A percentile compares a stretch with the other conserved stretches of the same genome.
Conservation (phyloP, 2,888 invertebrate species). For the Saturnia pavonia region DNA sequence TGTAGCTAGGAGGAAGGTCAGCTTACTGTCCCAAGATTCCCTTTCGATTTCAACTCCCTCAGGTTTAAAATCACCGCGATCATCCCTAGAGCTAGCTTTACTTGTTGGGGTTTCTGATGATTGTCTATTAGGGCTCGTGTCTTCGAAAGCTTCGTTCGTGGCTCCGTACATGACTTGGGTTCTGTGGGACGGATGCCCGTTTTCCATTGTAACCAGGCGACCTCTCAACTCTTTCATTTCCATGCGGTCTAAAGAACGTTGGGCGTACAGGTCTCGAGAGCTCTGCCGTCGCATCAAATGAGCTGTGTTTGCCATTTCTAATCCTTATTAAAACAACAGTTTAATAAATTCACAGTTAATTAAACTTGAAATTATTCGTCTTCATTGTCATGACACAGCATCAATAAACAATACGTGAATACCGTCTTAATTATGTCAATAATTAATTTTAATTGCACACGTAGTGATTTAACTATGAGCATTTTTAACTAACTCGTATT, state of each 20-base stretch:
- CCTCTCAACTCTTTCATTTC: constrained; percentile 94
- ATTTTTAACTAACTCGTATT: constrained; percentile 40
- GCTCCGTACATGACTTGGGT: constrained; percentile 89
- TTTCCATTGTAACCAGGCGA: constrained; percentile 88
- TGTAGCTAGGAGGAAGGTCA: constrained; percentile 96
- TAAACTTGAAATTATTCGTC: constrained; percentile 49
- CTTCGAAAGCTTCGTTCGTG: constrained; percentile 90
- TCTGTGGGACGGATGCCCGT: constrained; percentile 77
- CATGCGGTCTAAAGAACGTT: constrained; percentile 91
- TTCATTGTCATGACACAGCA: constrained; percentile 68
- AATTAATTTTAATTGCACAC: constrained; percentile 33
- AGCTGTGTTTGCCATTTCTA: constrained; percentile 93
- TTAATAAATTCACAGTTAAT: constrained; percentile 30
- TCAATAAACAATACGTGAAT: constrained; percentile 54
- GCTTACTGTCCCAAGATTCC: constrained; percentile 96
- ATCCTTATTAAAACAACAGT: constrained; percentile 32
- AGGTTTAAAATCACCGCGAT: constrained; percentile 84
- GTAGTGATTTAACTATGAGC: constrained; percentile 47
- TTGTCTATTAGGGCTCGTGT: constrained; percentile 71
- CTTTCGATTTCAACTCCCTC: constrained; percentile 89
- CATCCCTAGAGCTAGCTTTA: constrained; percentile 85
- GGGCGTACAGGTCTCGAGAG: constrained; percentile 90
- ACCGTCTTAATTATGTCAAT: constrained; percentile 43
- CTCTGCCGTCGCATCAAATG: constrained; percentile 94
- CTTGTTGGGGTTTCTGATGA: constrained; percentile 77